Evolutionary conservation across 2,797 vertebrate species (phyloP), one percentile per base, ranked within the genome.

Genomic region (Carduelis carduelis): DNA sequence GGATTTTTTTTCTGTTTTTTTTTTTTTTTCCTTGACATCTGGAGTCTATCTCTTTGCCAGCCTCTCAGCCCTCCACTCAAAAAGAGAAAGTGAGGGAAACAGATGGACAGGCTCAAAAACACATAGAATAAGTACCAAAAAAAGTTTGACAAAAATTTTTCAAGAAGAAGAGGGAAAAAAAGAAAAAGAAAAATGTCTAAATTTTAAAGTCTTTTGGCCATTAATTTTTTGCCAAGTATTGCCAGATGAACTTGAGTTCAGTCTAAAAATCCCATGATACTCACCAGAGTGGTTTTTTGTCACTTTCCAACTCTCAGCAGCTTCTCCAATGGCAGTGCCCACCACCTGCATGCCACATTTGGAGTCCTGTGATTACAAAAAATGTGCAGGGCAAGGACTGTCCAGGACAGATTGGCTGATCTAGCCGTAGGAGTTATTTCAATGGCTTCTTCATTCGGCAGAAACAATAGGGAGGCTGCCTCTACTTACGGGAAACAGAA

Each of bases 31-130:
- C 32, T 60, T 60, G 64, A 98, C 98, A 98, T 98, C 98, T 98
- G 98, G 98, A 98, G 96, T 97, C 97, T 97, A 96, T 98, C 97
- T 97, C 87, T 95, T 69, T 18, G 16, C 87, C 89, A 96, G 34
- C 60, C 57, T 94, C 94, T 92, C 93, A 63, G 44, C 72, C 84
- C 57, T 80, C 77, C 57, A 35, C 77, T 95, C 65, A 78, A 41
- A 94, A 92, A 75, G 75, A 64, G 66, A 93, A 97, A 96, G 93
- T 83, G 87, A 96, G 86, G 66, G 49, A 91, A 91, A 63, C 65
- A 75, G 70, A 55, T 8, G 2, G 78, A 49, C 71, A 68, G 65
- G 68, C 50, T 91, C 69, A 26, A 14, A 39, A 59, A 32, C 1
- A 8, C 37, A 24, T 2, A 17, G n/a, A 66, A 7, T 4, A 12